Evolutionary conservation across 2,888 invertebrate species (phyloP), one percentile per base, ranked within the genome.

Genomic region (Doris montereyensis): DNA sequence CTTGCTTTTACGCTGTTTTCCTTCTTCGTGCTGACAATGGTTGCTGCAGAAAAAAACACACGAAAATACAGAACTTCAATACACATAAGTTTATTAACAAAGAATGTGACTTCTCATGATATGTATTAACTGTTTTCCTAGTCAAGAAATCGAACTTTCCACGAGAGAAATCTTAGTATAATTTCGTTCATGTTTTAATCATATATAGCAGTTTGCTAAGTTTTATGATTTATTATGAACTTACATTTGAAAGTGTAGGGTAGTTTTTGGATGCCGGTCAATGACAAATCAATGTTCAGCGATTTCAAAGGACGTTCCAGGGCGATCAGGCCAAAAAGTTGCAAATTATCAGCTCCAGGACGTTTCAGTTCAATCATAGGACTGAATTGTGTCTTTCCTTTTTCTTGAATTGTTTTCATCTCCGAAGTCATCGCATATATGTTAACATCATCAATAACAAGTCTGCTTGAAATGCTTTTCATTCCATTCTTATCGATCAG

Each of bases 401-500:
- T 83, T n/a, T 81, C 81, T 28, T 82, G 74, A 21, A 83, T 81
- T 34, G 85, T 84, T 21, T 81, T 77, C 17, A 89, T 70, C 70
- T 86, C 84, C 26, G 87, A 84, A 13, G 82, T 84, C 62, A 88
- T 28, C 26, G 84, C 81, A 80, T 88, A 89, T 28, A 81, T 79
- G 17, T 80, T 67, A 1, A 71, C 79, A 2, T 85, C 84, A 81
- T 88, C 89, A 1, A 89, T 76, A 4, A 80, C 80, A 8, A 87
- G 72, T 1, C 80, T 82, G n/a, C 85, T 86, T 0, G 81, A 79
- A n/a, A 87, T 35, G 3, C 85, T 85, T 79, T 88, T 87, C 67
- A 83, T 77, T 24, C 79, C 79, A 13, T 73, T 70, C 2, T 76
- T 81, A 74, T 82, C 80, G 2, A 82, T 75, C 26, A 85, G 5